Percentiles rank a stretch among this genome's conserved stretches.
phyloP scores from a whole-genome alignment of 1,140 invertebrate genomes.

The Meloidogyne exigua region DNA sequence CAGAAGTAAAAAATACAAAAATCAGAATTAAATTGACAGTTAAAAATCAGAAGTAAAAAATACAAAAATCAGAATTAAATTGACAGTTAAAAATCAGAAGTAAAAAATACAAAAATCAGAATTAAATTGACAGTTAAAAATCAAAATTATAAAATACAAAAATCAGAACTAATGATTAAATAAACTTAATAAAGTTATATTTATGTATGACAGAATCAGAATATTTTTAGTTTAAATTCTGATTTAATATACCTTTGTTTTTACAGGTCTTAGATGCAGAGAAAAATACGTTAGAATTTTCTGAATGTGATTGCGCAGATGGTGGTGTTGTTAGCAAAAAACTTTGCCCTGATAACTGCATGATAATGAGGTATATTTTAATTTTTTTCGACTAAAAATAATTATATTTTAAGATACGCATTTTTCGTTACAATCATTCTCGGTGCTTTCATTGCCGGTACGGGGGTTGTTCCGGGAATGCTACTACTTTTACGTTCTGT shows the following conservation, averaged over 20 bases:
- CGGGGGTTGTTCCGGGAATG: constrained; percentile 60
- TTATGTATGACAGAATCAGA: too few relatives aligned
- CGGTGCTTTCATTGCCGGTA: constrained; percentile 55
- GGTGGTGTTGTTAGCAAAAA: constrained; percentile 55
- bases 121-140: too few relatives aligned
- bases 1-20: too few relatives aligned
- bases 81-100: not conserved
- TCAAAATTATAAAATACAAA: too few relatives aligned
- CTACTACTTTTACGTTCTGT: constrained; percentile 58
- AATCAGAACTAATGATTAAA: too few relatives aligned
- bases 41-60: too few relatives aligned
- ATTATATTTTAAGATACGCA: not conserved
- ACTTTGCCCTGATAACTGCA: constrained; percentile 36
- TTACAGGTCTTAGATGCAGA: not conserved
- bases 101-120: too few relatives aligned
- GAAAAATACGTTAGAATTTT: constrained; percentile 45
- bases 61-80: too few relatives aligned
- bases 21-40: too few relatives aligned
- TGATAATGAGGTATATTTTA: constrained; percentile 19
- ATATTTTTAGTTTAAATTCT: not conserved
- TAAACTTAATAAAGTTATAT: too few relatives aligned
- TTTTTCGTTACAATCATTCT: constrained; percentile 54
- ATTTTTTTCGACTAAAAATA: not conserved
- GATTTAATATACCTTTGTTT: not conserved
- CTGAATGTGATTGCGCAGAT: constrained; percentile 56